A percentile compares a stretch with the other conserved stretches of the same genome.
Conservation (phyloP, 2,888 invertebrate species). For the Coleophora flavipennella region DNA sequence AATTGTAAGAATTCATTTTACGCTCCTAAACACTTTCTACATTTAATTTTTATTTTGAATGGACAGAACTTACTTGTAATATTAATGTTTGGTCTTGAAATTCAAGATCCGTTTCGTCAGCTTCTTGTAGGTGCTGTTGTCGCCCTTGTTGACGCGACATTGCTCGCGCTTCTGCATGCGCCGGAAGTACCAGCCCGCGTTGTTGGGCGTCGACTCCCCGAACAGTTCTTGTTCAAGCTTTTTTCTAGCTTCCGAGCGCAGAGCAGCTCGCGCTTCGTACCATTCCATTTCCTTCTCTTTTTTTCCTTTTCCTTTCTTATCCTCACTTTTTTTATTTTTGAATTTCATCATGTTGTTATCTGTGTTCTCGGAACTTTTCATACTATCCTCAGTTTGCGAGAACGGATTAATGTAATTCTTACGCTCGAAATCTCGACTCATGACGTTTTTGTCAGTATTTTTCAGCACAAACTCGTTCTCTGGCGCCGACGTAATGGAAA, state of each 20-base stretch:
- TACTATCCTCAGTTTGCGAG: conserved; percentile 18
- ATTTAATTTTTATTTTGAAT: conserved; percentile 5
- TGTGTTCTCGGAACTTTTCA: conserved; percentile 5
- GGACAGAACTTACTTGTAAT: background rate
- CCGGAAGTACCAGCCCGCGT: conserved; percentile 61
- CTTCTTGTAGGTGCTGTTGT: conserved; percentile 48
- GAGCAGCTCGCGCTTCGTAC: conserved; percentile 47
- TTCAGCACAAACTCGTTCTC: conserved; percentile 30
- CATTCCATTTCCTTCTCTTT: conserved; percentile 30
- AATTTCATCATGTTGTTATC: conserved; percentile 7
- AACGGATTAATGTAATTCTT: conserved; percentile 25
- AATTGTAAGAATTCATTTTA: conserved; percentile 3
- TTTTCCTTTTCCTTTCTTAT: conserved; percentile 17
- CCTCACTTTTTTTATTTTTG: conserved; percentile 4
- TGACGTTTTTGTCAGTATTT: conserved; percentile 26
- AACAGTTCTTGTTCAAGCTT: conserved; percentile 48
- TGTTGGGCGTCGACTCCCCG: conserved; percentile 40
- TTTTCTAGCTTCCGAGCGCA: conserved; percentile 49
- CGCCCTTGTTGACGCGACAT: conserved; percentile 48
- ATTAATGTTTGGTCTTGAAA: conserved; percentile 49
- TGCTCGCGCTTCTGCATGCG: conserved; percentile 62
- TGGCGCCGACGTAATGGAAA: conserved; percentile 33
- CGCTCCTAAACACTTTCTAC: conserved; percentile 6
- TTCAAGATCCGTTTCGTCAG: conserved; percentile 46
- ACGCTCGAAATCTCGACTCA: conserved; percentile 24